Evolutionary conservation across 2,888 invertebrate species (phyloP).

Genomic region (Dascillus cervinus): DNA sequence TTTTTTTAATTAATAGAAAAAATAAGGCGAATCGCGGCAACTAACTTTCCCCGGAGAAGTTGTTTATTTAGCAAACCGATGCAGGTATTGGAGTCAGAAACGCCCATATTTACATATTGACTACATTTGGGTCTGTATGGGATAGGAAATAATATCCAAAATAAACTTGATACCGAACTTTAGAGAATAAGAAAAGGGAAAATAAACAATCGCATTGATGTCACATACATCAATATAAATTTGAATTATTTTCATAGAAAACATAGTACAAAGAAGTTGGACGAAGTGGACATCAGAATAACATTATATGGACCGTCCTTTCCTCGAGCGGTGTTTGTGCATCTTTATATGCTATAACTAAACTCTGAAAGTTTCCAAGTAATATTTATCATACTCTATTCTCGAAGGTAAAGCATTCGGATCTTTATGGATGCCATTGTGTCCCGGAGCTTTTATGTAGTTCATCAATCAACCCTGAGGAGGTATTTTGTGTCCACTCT

Average conservation of each 20-base stretch:
- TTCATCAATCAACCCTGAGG: constrained; percentile 24
- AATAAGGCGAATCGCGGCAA: too few species aligned
- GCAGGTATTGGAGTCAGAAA: constrained; percentile 36
- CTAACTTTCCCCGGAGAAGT: too few species aligned
- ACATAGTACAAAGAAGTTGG: constrained; percentile 25
- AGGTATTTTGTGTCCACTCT: constrained; percentile 15
- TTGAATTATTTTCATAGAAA: constrained; percentile 23
- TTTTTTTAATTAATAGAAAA: too few species aligned
- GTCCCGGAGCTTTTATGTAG: constrained; percentile 22
- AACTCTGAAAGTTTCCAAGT: constrained; percentile 34
- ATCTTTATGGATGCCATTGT: constrained; percentile 26
- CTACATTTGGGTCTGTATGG: constrained; percentile 40
- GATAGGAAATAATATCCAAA: constrained; percentile 38
- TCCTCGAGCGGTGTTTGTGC: constrained; percentile 33
- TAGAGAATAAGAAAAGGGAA: constrained; percentile 38
- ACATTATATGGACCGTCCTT: constrained; percentile 28
- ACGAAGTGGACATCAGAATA: constrained; percentile 32
- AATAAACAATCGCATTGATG: too few species aligned
- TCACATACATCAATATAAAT: constrained; percentile 18
- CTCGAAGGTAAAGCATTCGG: constrained; percentile 23
- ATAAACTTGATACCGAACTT: constrained; percentile 36
- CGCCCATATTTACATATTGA: constrained; percentile 38
- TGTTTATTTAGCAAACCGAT: constrained; percentile 43
- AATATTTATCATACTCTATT: constrained; percentile 34
- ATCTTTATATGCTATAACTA: constrained; percentile 35